phyloP scores from a whole-genome alignment of 2,888 invertebrate genomes.

The Latrodectus hesperus region DNA sequence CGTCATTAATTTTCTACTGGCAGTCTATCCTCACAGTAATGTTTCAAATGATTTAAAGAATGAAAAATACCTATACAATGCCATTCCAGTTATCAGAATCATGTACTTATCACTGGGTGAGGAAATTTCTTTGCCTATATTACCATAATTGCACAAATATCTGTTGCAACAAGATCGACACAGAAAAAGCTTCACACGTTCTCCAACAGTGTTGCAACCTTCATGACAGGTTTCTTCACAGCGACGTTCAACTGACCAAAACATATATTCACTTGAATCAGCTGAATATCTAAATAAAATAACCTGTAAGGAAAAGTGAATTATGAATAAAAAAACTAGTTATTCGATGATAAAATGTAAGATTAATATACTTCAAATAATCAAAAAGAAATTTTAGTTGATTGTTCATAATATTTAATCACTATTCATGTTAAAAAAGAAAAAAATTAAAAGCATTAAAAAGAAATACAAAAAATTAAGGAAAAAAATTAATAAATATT shows the following conservation, averaged over 20 bases:
- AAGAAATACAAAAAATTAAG: no score
- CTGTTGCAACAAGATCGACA: conserved; percentile 90
- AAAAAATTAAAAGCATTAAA: no score
- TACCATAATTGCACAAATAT: conserved; percentile 86
- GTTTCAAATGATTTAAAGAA: conserved; percentile 58
- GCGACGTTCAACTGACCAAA: conserved; percentile 87
- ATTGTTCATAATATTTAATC: no score
- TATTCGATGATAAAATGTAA: no score
- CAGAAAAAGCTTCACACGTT: conserved; percentile 87
- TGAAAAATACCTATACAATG: conserved; percentile 51
- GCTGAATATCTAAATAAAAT: conserved; percentile 55
- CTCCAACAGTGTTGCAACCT: conserved; percentile 91
- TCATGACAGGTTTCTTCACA: conserved; percentile 89
- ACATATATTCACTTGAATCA: conserved; percentile 54
- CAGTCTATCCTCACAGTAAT: conserved; percentile 8
- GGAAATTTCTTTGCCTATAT: conserved; percentile 73
- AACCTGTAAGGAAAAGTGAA: conserved; percentile 27
- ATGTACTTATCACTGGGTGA: conserved; percentile 36
- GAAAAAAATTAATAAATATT: no score
- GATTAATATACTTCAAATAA: no score
- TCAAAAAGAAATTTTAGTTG: no score
- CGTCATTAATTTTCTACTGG: no score
- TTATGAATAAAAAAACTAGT: no score
- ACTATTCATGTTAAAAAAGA: no score
- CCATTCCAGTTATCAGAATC: conserved; percentile 36